Evolutionary conservation across 2,797 vertebrate genomes (phyloP).

Genomic region (Danio jaintianensis): DNA sequence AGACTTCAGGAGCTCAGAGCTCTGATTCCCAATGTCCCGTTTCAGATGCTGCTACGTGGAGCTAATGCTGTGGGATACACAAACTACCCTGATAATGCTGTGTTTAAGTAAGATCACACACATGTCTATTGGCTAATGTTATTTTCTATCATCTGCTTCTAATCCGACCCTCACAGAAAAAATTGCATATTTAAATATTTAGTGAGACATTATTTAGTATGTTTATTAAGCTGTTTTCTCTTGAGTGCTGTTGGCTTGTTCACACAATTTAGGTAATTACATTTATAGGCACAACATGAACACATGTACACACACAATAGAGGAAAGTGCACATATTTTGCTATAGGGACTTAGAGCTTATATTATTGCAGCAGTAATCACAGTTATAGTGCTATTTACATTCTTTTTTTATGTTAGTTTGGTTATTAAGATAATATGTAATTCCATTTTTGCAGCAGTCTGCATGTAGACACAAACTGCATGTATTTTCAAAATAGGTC

Average conservation of each 20-base stretch:
- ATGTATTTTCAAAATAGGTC: not conserved
- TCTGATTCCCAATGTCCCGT: slow-evolving; percentile 92
- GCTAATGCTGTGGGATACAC: slow-evolving; percentile 96
- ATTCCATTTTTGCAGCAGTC: not conserved
- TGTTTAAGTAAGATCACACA: slow-evolving; percentile 76
- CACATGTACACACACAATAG: not conserved
- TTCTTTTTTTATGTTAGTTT: not conserved
- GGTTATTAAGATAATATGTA: not conserved
- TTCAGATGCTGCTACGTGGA: slow-evolving; percentile 95
- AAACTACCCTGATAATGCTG: slow-evolving; percentile 92
- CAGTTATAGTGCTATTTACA: not conserved
- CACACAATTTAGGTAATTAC: slow-evolving; percentile 14
- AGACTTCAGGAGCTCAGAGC: slow-evolving; percentile 91
- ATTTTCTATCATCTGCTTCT: not conserved
- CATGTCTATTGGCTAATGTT: not conserved
- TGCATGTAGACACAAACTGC: not conserved
- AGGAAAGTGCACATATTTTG: not conserved
- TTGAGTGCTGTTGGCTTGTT: not conserved
- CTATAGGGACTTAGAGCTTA: not conserved
- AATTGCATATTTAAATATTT: not conserved
- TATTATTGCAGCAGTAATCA: not conserved
- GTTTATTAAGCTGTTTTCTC: not conserved
- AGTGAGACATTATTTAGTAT: slow-evolving; percentile 1
- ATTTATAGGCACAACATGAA: not conserved
- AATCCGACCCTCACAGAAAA: slow-evolving; percentile 20